Evolutionary conservation across 2,797 vertebrate species (phyloP).

Genomic region (Premnoplex brunnescens): DNA sequence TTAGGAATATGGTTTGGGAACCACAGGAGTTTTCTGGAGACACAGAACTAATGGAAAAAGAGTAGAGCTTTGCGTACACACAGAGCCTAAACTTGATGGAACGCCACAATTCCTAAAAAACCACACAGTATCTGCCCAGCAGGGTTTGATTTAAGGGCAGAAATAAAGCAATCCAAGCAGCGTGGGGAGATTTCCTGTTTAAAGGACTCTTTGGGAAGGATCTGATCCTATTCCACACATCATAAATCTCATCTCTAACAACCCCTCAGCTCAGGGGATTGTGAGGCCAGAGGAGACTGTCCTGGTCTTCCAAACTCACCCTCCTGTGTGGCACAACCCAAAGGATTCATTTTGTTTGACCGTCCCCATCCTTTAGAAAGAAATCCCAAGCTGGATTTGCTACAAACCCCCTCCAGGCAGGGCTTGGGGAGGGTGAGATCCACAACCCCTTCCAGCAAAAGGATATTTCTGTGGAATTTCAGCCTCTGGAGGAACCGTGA

Average conservation of each 20-base stretch:
- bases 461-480: background rate
- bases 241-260: constrained; percentile 23
- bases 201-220: background rate
- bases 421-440: background rate
- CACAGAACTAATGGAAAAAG: background rate
- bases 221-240: background rate
- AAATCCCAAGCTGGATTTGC: background rate
- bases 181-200: background rate
- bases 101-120: background rate
- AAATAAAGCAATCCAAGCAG: background rate
- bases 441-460: background rate
- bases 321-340: background rate
- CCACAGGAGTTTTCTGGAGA: background rate
- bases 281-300: background rate
- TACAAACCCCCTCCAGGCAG: background rate
- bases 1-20: background rate
- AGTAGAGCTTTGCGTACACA: background rate
- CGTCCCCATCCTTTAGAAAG: background rate
- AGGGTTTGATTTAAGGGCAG: constrained; percentile 24
- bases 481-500: background rate
- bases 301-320: background rate
- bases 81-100: background rate
- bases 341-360: background rate
- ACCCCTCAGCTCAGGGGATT: background rate
- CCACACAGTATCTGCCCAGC: background rate